Evolutionary conservation across 2,888 invertebrate genomes (phyloP).

Genomic region (Leucoma salicis): DNA sequence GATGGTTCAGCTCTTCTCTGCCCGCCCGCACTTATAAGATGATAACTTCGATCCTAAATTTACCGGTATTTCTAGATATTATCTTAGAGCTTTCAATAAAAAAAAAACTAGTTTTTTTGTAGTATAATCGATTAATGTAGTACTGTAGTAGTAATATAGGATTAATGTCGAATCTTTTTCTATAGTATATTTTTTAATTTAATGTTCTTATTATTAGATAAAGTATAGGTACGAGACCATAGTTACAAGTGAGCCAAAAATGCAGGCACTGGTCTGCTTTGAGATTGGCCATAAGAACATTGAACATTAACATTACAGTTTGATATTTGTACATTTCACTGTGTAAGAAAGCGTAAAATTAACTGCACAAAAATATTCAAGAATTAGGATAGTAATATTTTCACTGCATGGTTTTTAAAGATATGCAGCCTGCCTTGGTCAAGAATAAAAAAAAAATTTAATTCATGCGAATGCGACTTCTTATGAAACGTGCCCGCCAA

Average conservation of each 20-base stretch:
- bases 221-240: too few species aligned
- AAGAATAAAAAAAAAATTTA: constrained; percentile 12
- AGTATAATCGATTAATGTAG: too few species aligned
- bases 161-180: too few species aligned
- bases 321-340: neutral
- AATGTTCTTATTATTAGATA: too few species aligned
- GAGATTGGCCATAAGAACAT: constrained; percentile 1
- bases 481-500: constrained; percentile 23
- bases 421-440: constrained; percentile 11
- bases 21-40: too few species aligned
- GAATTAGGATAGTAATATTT: neutral
- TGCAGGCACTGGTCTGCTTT: constrained; percentile 20
- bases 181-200: too few species aligned
- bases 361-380: constrained; percentile 3
- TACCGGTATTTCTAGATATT: too few species aligned
- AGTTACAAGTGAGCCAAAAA: constrained; percentile 33
- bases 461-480: constrained; percentile 28
- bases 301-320: neutral
- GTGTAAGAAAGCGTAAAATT: neutral
- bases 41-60: too few species aligned
- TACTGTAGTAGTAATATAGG: too few species aligned
- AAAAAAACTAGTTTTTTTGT: too few species aligned
- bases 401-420: neutral
- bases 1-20: too few species aligned
- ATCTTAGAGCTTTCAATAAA: too few species aligned